Conservation (phyloP, 1,140 invertebrate species). For the Macrostomum lignano region DNA sequence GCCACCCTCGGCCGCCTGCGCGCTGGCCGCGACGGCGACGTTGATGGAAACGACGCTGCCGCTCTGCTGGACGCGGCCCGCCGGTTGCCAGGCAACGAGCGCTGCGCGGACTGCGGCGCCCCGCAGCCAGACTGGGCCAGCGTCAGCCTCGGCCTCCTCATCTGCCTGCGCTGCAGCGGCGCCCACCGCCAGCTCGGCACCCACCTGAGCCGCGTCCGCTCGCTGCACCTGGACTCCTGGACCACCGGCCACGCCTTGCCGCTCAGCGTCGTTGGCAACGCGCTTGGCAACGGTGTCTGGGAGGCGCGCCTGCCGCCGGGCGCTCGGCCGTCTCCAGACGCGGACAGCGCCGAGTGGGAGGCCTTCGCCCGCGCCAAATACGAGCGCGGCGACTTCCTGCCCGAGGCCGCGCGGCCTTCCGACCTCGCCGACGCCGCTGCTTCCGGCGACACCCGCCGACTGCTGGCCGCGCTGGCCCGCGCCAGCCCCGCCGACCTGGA, state of each 20-base stretch:
- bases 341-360: slow-evolving; percentile 46
- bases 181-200: slow-evolving; percentile 84
- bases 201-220: slow-evolving; percentile 73
- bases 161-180: slow-evolving; percentile 93
- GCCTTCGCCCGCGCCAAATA: slow-evolving; percentile 61
- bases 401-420: slow-evolving; percentile 31
- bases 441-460: slow-evolving; percentile 29
- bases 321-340: slow-evolving; percentile 29
- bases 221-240: slow-evolving; percentile 43
- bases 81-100: slow-evolving; percentile 50
- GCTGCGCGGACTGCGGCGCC: slow-evolving; percentile 68
- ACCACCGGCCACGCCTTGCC: slow-evolving; percentile 62
- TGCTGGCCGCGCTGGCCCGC: slow-evolving; percentile 31
- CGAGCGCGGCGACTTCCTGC: slow-evolving; percentile 50
- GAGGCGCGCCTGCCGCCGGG: slow-evolving; percentile 38
- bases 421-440: slow-evolving; percentile 47
- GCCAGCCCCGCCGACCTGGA: slow-evolving; percentile 31
- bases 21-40: no score
- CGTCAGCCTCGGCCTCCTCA: slow-evolving; percentile 67
- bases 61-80: no score
- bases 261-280: slow-evolving; percentile 70
- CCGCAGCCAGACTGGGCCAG: slow-evolving; percentile 80
- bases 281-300: slow-evolving; percentile 66
- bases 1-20: no score
- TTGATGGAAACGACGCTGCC: no score